Evolutionary conservation across 2,888 invertebrate genomes (phyloP).

Genomic region (Incurvaria masculella): DNA sequence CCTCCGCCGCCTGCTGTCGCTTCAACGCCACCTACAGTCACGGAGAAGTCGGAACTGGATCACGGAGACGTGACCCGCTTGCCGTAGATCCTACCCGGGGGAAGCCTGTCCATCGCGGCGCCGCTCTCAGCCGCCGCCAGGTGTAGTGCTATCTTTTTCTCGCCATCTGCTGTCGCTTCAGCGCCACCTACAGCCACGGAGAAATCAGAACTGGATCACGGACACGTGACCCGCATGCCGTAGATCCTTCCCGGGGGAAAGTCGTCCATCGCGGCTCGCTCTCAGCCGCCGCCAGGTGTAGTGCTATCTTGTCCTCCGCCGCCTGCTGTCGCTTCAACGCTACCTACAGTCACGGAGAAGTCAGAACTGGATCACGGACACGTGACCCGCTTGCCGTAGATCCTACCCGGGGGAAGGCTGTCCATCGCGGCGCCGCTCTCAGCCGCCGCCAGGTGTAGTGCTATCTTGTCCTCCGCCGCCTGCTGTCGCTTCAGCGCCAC

Average conservation of each 20-base stretch:
- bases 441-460: slow-evolving; percentile 81
- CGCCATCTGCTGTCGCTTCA: no score
- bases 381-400: slow-evolving; percentile 84
- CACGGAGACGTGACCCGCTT: slow-evolving; percentile 80
- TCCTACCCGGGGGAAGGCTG: slow-evolving; percentile 83
- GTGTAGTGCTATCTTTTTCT: slow-evolving; percentile 91
- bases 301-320: slow-evolving; percentile 94
- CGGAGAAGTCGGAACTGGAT: slow-evolving; percentile 45
- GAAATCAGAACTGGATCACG: no score
- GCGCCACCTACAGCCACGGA: no score
- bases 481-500: slow-evolving; percentile 95
- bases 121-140: slow-evolving; percentile 69
- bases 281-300: no score
- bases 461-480: slow-evolving; percentile 95
- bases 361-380: slow-evolving; percentile 62
- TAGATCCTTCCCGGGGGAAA: no score
- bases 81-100: slow-evolving; percentile 89
- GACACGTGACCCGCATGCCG: no score
- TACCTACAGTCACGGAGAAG: no score
- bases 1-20: slow-evolving; percentile 94
- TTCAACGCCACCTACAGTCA: slow-evolving; percentile 97
- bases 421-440: slow-evolving; percentile 55
- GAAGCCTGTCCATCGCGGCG: slow-evolving; percentile 63
- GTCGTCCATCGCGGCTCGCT: no score
- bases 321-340: slow-evolving; percentile 95